Conservation (phyloP, 2,797 vertebrate genomes). For the Merluccius polli region DNA sequence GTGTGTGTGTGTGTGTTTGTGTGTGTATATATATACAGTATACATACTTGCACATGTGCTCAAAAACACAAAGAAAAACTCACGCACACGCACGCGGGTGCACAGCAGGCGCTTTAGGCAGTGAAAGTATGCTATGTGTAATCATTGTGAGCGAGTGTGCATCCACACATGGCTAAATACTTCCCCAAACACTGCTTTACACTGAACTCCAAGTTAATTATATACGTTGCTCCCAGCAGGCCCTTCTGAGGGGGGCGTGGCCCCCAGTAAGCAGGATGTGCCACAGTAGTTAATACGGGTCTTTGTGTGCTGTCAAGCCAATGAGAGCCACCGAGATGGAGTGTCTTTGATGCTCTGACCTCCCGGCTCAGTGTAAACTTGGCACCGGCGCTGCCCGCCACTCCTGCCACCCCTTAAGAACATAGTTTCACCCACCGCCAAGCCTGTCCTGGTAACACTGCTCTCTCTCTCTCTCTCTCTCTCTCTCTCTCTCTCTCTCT, state of each 20-base stretch:
- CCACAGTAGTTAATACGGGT: conserved; percentile 17
- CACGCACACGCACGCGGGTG: too few species aligned
- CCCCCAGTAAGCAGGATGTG: not conserved
- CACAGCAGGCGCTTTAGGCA: not conserved
- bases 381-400: conserved; percentile 44
- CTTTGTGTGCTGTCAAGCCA: conserved; percentile 30
- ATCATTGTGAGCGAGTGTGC: conserved; percentile 13
- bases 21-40: too few species aligned
- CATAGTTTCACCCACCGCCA: conserved; percentile 60
- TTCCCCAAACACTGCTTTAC: conserved; percentile 33
- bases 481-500: not conserved
- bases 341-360: conserved; percentile 30
- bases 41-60: too few species aligned
- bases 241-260: conserved; percentile 3
- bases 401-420: conserved; percentile 60
- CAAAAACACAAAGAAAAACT: too few species aligned
- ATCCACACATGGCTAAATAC: conserved; percentile 29
- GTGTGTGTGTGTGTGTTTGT: too few species aligned
- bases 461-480: conserved; percentile 35
- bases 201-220: conserved; percentile 30
- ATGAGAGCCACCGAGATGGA: conserved; percentile 19
- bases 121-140: not conserved
- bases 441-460: conserved; percentile 59
- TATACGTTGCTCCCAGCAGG: conserved; percentile 39
- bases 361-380: conserved; percentile 51